Evolutionary conservation across 2,888 invertebrate species (phyloP), one percentile per base, ranked within the genome.

Genomic region (Aplocera efformata): DNA sequence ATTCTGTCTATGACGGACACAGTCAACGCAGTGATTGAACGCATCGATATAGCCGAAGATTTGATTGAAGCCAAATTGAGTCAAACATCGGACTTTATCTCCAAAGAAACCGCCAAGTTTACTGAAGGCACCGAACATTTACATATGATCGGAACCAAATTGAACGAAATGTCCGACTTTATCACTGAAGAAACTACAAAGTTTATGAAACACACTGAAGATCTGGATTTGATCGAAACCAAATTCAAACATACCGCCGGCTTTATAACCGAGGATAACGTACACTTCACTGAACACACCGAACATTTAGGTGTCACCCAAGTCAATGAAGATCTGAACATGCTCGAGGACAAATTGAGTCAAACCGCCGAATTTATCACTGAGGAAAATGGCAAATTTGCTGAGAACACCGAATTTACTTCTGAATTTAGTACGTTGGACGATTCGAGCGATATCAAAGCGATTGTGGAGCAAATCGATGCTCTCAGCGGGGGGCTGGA

Each of bases 391-490:
- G 22, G 1, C 6, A 22, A 22, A 7, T 7, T 22, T 1, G 6
- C 22, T 22, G 22, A 22, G 5, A 17, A 17, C 5, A 5, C 13
- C 5, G 13, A 17, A 17, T 17, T 17, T 17, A 17, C 13, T 2
- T 17, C 13, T 17, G 13, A 17, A 5, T 17, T 17, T 17, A 17
- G 13, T 17, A 7, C 1, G 1, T 7, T 6, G 8, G 42, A 52
- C 10, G 52, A 68, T 30, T 55, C 62, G 1, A 68, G 61, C 28
- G 72, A 69, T 10, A 71, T 70, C 28, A 61, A 63, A 0, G 63
- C 48, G 1, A 55, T 55, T 8, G 54, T 75, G 50, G 75, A 76
- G 13, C 60, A 64, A 29, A 67, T 79, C 10, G 72, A 67, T 20
- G 63, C 71, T 2, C 48, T 53, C 17, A 49, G 62, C 11, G 65